phyloP scores from a whole-genome alignment of 1,140 invertebrate species.

The Neelides sp. region DNA sequence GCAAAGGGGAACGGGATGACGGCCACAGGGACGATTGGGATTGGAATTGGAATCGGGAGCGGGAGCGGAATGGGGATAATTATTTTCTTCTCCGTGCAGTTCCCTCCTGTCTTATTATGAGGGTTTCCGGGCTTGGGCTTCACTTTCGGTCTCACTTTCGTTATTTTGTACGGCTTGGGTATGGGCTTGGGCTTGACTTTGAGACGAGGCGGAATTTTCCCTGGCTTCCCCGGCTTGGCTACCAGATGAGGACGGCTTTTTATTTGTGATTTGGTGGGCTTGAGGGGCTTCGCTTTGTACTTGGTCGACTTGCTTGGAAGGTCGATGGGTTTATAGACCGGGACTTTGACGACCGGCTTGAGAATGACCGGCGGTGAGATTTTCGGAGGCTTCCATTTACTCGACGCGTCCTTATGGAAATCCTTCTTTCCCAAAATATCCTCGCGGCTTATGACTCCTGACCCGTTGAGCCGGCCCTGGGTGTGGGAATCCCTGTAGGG shows the following conservation, averaged over 20 bases:
- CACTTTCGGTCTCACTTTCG: slow-evolving; percentile 7
- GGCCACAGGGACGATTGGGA: slow-evolving; percentile 22
- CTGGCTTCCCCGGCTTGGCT: background rate
- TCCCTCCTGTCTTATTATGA: too few relatives aligned
- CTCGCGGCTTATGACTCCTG: too few relatives aligned
- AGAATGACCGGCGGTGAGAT: background rate
- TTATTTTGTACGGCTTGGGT: slow-evolving; percentile 1
- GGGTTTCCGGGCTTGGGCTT: background rate
- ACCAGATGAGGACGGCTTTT: background rate
- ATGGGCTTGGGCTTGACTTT: background rate
- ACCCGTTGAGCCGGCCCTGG: too few relatives aligned
- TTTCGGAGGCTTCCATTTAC: too few relatives aligned
- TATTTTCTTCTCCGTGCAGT: too few relatives aligned
- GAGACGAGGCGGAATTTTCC: background rate
- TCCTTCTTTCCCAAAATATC: too few relatives aligned
- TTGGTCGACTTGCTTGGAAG: background rate
- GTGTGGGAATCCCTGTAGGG: too few relatives aligned
- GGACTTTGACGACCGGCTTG: slow-evolving; percentile 2
- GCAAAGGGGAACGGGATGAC: slow-evolving; percentile 24
- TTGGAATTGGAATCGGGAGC: slow-evolving; percentile 17
- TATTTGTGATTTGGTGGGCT: background rate
- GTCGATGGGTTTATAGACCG: background rate
- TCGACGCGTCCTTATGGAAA: too few relatives aligned
- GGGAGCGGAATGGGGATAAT: slow-evolving; percentile 20
- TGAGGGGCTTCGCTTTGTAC: background rate